Conservation (phyloP, 1,140 invertebrate species). For the Zaprionus tsacasi region DNA sequence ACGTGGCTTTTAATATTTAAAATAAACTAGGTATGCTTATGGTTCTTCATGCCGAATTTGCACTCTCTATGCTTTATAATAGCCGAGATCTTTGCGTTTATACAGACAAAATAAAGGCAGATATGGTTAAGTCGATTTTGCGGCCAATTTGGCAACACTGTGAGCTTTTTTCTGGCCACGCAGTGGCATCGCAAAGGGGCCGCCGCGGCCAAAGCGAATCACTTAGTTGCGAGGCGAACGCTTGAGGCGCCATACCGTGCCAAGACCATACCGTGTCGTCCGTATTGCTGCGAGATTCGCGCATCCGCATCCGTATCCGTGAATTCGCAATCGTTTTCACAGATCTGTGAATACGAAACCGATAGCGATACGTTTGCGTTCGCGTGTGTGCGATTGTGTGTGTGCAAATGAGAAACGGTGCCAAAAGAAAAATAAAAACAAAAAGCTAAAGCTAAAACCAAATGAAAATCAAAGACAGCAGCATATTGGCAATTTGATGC, state of each 20-base stretch:
- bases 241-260: slow-evolving; percentile 54
- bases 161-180: slow-evolving; percentile 69
- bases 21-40: background rate
- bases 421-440: slow-evolving; percentile 38
- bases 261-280: slow-evolving; percentile 19
- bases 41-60: background rate
- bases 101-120: background rate
- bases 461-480: slow-evolving; percentile 16
- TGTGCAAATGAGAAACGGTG: slow-evolving; percentile 44
- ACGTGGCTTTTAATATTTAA: background rate
- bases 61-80: background rate
- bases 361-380: slow-evolving; percentile 54
- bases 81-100: background rate
- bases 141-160: slow-evolving; percentile 1
- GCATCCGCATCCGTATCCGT: slow-evolving; percentile 47
- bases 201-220: slow-evolving; percentile 23
- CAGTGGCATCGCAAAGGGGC: slow-evolving; percentile 50
- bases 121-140: background rate
- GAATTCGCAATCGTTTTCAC: slow-evolving; percentile 22
- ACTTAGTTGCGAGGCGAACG: slow-evolving; percentile 62
- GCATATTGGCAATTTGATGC: slow-evolving; percentile 60
- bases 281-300: slow-evolving; percentile 48
- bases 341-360: slow-evolving; percentile 26
- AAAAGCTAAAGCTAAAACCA: slow-evolving; percentile 50
- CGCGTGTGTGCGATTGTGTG: slow-evolving; percentile 47